phyloP scores from a whole-genome alignment of 2,888 invertebrate species.

The Ptychoptera albimana region DNA sequence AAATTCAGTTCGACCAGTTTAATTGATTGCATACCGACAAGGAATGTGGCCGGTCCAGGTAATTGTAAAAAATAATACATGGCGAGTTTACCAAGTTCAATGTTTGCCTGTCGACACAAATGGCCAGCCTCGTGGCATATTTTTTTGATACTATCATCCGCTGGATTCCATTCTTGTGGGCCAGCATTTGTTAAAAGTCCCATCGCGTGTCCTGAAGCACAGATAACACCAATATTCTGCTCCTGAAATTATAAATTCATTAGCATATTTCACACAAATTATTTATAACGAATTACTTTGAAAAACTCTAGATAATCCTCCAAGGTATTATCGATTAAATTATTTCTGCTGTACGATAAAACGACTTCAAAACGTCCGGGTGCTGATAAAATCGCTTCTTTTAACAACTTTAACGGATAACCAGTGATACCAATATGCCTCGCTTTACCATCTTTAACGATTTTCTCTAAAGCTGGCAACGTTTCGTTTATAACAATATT shows the following conservation, averaged over 20 bases:
- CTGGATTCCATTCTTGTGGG: slow-evolving; percentile 70
- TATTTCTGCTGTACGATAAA: slow-evolving; percentile 64
- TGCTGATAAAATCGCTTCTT: slow-evolving; percentile 52
- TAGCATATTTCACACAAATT: not conserved
- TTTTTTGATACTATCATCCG: slow-evolving; percentile 42
- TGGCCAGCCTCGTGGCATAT: slow-evolving; percentile 43
- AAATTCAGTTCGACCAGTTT: slow-evolving; percentile 47
- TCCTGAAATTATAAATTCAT: slow-evolving; percentile 10
- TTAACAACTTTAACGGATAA: slow-evolving; percentile 63
- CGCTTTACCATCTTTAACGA: slow-evolving; percentile 56
- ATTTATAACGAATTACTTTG: slow-evolving; percentile 36
- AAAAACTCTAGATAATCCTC: slow-evolving; percentile 57
- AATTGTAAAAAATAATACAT: slow-evolving; percentile 46
- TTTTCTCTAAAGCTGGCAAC: slow-evolving; percentile 60
- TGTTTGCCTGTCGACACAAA: slow-evolving; percentile 44
- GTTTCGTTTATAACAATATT: slow-evolving; percentile 72
- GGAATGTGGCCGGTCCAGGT: slow-evolving; percentile 46
- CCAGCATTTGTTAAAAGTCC: slow-evolving; percentile 63
- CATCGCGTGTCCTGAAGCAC: slow-evolving; percentile 69
- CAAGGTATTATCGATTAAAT: slow-evolving; percentile 63
- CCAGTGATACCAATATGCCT: slow-evolving; percentile 74
- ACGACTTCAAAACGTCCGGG: slow-evolving; percentile 35
- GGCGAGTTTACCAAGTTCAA: slow-evolving; percentile 58
- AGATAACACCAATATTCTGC: slow-evolving; percentile 58
- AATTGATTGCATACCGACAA: slow-evolving; percentile 60